Percentiles rank a stretch among this genome's conserved stretches.
Evolutionary conservation across 2,797 vertebrate species (phyloP).

Genomic region (Xyrichtys novacula): DNA sequence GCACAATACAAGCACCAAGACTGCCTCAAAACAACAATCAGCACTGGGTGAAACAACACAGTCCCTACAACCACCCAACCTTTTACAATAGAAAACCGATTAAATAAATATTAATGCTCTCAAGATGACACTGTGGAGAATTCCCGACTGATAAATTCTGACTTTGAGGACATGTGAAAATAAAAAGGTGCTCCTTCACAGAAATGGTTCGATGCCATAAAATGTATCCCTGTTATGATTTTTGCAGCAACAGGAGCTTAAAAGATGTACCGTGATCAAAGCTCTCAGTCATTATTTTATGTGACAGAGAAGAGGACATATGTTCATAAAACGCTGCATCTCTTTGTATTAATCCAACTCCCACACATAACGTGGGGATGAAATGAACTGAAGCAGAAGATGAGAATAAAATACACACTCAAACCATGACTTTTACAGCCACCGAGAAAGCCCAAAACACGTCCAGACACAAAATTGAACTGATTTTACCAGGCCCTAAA

Average conservation of each 20-base stretch:
- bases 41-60: background rate
- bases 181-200: background rate
- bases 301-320: background rate
- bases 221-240: background rate
- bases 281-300: slow-evolving; percentile 6
- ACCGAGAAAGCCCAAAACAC: background rate
- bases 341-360: background rate
- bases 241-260: background rate
- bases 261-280: background rate
- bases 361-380: background rate
- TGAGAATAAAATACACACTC: background rate
- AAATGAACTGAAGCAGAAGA: background rate
- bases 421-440: background rate
- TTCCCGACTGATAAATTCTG: slow-evolving; percentile 1
- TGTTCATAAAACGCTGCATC: background rate
- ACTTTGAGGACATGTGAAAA: background rate
- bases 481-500: slow-evolving; percentile 14
- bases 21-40: background rate
- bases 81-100: slow-evolving; percentile 9
- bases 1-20: background rate
- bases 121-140: background rate
- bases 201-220: background rate
- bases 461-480: background rate
- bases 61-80: too few relatives aligned
- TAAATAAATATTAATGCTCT: background rate